Evolutionary conservation across 2,113 vertebrate genomes (phyloP).

Genomic region (Phaetusa simplex): DNA sequence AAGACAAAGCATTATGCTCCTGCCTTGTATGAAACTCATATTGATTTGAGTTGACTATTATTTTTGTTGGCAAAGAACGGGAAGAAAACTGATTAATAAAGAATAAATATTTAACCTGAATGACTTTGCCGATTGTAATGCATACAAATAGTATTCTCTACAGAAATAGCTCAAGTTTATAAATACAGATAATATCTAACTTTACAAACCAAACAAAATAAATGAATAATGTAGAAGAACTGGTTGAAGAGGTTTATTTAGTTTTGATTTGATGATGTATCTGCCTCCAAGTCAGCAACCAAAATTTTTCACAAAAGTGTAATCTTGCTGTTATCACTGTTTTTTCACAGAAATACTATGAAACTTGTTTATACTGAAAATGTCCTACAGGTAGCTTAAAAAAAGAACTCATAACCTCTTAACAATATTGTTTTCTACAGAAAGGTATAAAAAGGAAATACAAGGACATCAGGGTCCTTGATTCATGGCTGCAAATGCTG

Average conservation of each 20-base stretch:
- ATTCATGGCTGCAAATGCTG: not conserved
- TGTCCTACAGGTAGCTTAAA: not conserved
- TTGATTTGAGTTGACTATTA: not conserved
- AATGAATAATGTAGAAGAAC: not conserved
- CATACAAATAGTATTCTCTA: not conserved
- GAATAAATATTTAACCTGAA: conserved; percentile 14
- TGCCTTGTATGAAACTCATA: not conserved
- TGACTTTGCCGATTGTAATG: not conserved
- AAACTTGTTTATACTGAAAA: not conserved
- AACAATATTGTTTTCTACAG: not conserved
- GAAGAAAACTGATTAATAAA: not conserved
- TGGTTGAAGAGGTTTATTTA: not conserved
- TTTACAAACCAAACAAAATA: conserved; percentile 23
- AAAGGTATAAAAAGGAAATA: not conserved
- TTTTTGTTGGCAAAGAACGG: not conserved
- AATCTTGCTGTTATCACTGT: not conserved
- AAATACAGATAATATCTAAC: not conserved
- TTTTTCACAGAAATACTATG: not conserved
- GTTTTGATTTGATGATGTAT: not conserved
- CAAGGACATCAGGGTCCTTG: not conserved
- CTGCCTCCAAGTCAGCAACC: not conserved
- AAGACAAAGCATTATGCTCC: not conserved
- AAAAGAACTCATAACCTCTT: not conserved
- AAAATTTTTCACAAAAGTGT: not conserved
- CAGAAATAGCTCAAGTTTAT: not conserved